Evolutionary conservation across 2,797 vertebrate genomes (phyloP).

Genomic region (Halcyon badia): DNA sequence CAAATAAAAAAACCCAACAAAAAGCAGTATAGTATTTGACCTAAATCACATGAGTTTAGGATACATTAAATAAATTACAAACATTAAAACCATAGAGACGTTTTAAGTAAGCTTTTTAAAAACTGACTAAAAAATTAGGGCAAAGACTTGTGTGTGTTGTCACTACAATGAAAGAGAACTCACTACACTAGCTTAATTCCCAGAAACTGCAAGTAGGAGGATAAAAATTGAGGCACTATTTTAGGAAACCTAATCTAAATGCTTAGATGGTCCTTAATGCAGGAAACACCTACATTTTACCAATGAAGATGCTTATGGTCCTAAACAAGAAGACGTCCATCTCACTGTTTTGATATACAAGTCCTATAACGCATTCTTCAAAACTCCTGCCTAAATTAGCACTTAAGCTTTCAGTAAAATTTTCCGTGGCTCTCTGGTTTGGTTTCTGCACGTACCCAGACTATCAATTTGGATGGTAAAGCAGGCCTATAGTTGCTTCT

Average conservation of each 20-base stretch:
- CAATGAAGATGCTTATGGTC: neutral
- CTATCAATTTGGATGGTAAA: neutral
- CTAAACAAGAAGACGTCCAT: neutral
- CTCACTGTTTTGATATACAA: neutral
- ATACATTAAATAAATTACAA: neutral
- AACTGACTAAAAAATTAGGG: neutral
- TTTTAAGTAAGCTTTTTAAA: neutral
- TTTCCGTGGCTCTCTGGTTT: neutral
- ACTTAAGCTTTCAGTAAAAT: neutral
- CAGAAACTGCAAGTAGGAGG: neutral
- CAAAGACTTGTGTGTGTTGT: neutral
- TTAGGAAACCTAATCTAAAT: neutral
- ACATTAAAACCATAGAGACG: neutral
- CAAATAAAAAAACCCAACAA: no score
- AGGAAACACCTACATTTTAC: neutral
- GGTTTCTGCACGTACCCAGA: neutral
- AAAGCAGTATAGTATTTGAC: neutral
- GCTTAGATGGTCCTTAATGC: neutral
- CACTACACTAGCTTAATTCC: neutral
- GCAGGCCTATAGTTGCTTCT: neutral
- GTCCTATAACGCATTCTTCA: neutral
- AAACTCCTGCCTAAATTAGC: neutral
- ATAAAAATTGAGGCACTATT: neutral
- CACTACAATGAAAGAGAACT: neutral
- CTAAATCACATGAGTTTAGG: neutral